A percentile compares a stretch with the other conserved stretches of the same genome.
These are phyloP conservation scores for Lysiphlebus fabarum DNA, from an alignment of 1,140 invertebrate species.

Conservation along the genomic window DNA sequence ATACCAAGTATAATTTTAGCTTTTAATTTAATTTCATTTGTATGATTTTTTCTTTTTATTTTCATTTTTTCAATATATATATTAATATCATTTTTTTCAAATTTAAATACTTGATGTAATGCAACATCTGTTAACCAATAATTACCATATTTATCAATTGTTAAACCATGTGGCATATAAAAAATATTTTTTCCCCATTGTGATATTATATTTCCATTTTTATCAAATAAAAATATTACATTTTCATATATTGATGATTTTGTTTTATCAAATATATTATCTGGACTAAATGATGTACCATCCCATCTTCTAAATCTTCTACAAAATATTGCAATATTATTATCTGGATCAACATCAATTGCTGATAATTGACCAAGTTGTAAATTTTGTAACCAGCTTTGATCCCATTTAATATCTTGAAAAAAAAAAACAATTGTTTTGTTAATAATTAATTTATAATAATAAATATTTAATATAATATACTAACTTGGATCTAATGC, in stretches of 20 bases:
- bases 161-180: slow-evolving; percentile 91
- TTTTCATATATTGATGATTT: slow-evolving; percentile 69
- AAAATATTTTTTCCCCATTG: slow-evolving; percentile 84
- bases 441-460: not conserved
- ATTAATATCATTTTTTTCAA: slow-evolving; percentile 41
- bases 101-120: slow-evolving; percentile 87
- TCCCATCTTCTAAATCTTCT: slow-evolving; percentile 74
- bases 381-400: slow-evolving; percentile 58
- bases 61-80: slow-evolving; percentile 32
- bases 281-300: slow-evolving; percentile 61
- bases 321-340: slow-evolving; percentile 82
- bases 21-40: slow-evolving; percentile 25
- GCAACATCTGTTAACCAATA: slow-evolving; percentile 91
- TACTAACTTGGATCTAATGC: slow-evolving; percentile 31
- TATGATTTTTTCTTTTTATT: slow-evolving; percentile 8
- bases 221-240: slow-evolving; percentile 71
- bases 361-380: slow-evolving; percentile 76
- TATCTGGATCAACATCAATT: slow-evolving; percentile 70
- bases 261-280: slow-evolving; percentile 61
- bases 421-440: slow-evolving; percentile 3
- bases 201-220: slow-evolving; percentile 67
- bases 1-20: slow-evolving; percentile 44
- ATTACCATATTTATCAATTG: slow-evolving; percentile 77
- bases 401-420: slow-evolving; percentile 31
- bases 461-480: not conserved